Evolutionary conservation across 2,888 invertebrate species (phyloP).

Genomic region (Cartodere bifasciata): DNA sequence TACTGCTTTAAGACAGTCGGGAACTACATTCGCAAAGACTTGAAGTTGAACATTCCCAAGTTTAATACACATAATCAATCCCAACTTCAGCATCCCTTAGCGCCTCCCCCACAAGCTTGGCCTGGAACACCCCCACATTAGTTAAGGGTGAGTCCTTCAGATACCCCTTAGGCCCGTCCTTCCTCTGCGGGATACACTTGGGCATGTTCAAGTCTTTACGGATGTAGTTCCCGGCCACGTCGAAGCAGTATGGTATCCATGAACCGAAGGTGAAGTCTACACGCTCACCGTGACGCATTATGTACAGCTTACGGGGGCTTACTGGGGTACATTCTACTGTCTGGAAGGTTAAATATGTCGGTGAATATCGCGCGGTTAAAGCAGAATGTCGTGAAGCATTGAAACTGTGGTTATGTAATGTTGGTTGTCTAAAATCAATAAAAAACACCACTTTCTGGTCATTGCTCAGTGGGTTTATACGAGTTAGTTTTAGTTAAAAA

Average conservation of each 20-base stretch:
- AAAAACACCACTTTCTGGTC: too few species aligned
- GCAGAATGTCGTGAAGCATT: too few species aligned
- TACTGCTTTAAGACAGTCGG: constrained; percentile 47
- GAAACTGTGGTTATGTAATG: too few species aligned
- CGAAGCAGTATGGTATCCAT: constrained; percentile 84
- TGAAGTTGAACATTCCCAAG: constrained; percentile 79
- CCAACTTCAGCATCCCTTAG: constrained; percentile 54
- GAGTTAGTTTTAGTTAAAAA: too few species aligned
- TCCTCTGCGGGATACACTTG: constrained; percentile 55
- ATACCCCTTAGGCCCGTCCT: constrained; percentile 58
- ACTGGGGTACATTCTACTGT: too few species aligned
- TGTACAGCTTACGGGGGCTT: constrained; percentile 41
- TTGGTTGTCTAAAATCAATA: too few species aligned
- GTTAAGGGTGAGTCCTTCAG: constrained; percentile 83
- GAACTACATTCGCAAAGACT: constrained; percentile 90
- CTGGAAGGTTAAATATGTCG: too few species aligned
- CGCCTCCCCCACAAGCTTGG: constrained; percentile 71
- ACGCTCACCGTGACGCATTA: constrained; percentile 87
- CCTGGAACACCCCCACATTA: constrained; percentile 76
- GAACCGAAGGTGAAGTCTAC: constrained; percentile 88
- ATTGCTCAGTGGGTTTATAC: too few species aligned
- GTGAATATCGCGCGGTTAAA: too few species aligned
- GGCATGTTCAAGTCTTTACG: constrained; percentile 91
- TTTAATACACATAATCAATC: constrained; percentile 67
- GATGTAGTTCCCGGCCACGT: constrained; percentile 60